Conservation (phyloP, 2,797 vertebrate genomes). For the Sphaeramia orbicularis region DNA sequence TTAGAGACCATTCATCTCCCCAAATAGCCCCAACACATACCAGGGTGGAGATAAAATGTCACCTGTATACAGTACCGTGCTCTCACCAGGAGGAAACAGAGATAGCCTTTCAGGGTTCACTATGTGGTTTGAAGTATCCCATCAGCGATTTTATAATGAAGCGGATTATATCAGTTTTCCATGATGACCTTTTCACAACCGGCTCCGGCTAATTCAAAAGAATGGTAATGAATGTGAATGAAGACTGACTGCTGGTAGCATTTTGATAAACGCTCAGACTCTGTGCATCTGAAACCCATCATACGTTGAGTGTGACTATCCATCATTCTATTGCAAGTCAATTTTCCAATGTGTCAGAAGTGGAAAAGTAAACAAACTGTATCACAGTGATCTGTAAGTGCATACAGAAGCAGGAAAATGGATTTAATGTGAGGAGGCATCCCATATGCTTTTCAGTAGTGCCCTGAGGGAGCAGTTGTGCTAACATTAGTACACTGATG, state of each 20-base stretch:
- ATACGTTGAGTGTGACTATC: constrained; percentile 33
- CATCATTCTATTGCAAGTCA: constrained; percentile 23
- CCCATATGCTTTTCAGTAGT: constrained; percentile 46
- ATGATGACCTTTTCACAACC: constrained; percentile 67
- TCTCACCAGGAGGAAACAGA: constrained; percentile 29
- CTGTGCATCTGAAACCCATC: constrained; percentile 24
- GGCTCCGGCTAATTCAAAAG: constrained; percentile 35
- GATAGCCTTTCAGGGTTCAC: constrained; percentile 58
- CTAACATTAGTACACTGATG: constrained; percentile 64
- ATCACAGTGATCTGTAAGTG: constrained; percentile 19
- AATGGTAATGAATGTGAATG: constrained; percentile 58
- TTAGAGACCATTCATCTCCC: constrained; percentile 51
- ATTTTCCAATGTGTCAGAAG: neutral
- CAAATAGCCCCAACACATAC: constrained; percentile 54
- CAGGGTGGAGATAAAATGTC: constrained; percentile 54
- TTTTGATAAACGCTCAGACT: constrained; percentile 27
- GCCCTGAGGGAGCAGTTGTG: constrained; percentile 46
- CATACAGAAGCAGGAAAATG: constrained; percentile 41
- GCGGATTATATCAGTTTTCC: constrained; percentile 52
- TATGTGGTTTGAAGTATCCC: constrained; percentile 32
- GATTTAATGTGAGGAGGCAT: constrained; percentile 49
- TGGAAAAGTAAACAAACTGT: constrained; percentile 1
- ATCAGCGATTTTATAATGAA: constrained; percentile 67
- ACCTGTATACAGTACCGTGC: constrained; percentile 29
- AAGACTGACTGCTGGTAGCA: constrained; percentile 30